Evolutionary conservation across 1,140 invertebrate genomes (phyloP).

Genomic region (Cataglyphis hispanica): DNA sequence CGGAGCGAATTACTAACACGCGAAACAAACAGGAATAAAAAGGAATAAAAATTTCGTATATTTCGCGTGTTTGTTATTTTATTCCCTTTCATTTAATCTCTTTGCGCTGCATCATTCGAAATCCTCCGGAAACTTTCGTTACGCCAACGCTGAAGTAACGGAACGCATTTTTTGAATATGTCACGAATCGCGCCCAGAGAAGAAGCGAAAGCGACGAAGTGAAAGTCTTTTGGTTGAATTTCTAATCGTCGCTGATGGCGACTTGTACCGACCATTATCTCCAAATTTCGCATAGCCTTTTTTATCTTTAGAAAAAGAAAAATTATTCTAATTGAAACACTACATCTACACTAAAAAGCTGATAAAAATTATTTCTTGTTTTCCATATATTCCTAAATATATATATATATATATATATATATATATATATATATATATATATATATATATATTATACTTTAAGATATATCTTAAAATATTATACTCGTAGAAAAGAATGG

Average conservation of each 20-base stretch:
- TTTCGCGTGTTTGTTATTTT: background rate
- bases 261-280: constrained; percentile 45
- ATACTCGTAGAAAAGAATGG: background rate
- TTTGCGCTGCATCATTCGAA: background rate
- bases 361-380: background rate
- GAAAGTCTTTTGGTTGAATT: constrained; percentile 67
- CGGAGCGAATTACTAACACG: constrained; percentile 68
- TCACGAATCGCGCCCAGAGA: background rate
- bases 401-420: background rate
- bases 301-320: background rate
- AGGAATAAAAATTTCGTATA: constrained; percentile 33
- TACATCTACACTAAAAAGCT: background rate
- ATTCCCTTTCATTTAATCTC: background rate
- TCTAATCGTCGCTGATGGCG: constrained; percentile 55
- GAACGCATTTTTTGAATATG: constrained; percentile 3
- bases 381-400: background rate
- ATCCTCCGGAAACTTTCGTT: background rate
- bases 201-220: constrained; percentile 64
- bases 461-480: background rate
- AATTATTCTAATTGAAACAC: no score
- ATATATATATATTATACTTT: background rate
- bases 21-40: constrained; percentile 47
- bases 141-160: constrained; percentile 15
- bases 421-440: no score
- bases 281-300: background rate